Conservation (phyloP, 2,797 vertebrate genomes). For the Micromesistius poutassou region DNA sequence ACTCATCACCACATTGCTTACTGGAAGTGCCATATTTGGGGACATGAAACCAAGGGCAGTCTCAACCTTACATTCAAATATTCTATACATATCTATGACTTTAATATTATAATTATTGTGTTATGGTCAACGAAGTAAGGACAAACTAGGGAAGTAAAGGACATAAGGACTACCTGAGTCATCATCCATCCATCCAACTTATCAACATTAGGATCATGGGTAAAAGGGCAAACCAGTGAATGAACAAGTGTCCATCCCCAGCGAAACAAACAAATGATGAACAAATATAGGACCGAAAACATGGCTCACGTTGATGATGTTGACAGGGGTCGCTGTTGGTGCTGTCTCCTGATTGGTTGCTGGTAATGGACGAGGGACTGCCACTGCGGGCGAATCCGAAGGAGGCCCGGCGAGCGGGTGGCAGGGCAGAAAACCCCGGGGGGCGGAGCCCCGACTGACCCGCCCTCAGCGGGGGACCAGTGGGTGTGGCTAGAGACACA, state of each 20-base stretch:
- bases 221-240: neutral
- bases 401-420: conserved; percentile 78
- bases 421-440: conserved; percentile 86
- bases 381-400: conserved; percentile 86
- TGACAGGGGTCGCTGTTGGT: conserved; percentile 76
- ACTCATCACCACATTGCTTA: no score
- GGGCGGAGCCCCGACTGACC: conserved; percentile 87
- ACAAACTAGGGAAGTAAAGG: no score
- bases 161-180: no score
- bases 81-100: no score
- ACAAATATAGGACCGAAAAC: neutral
- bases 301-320: conserved; percentile 77
- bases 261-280: neutral
- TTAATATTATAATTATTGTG: no score
- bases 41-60: no score
- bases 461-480: conserved; percentile 80
- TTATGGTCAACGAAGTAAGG: no score
- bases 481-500: conserved; percentile 48
- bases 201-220: neutral
- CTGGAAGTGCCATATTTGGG: no score
- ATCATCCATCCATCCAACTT: neutral
- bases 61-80: no score
- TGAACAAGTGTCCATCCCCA: neutral
- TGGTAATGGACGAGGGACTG: conserved; percentile 87
- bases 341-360: conserved; percentile 83